Percentiles rank a stretch among this genome's conserved stretches.
These are phyloP conservation scores for Dreissena rostriformis DNA, from an alignment of 1,140 invertebrate genomes.

Conservation along the genomic window DNA sequence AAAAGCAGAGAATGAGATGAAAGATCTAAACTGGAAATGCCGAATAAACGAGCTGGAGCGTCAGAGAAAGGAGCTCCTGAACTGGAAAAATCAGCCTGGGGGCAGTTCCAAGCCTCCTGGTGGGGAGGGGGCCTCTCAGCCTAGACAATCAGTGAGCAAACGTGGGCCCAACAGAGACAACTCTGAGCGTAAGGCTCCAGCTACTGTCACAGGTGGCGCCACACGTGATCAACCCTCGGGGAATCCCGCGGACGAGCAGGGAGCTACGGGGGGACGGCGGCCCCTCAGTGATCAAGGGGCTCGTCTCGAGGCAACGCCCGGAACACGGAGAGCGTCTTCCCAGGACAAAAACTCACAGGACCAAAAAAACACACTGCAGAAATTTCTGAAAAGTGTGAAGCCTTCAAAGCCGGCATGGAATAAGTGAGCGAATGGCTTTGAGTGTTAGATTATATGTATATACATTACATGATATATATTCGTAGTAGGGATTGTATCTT, in stretches of 20 bases:
- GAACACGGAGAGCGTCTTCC: conserved; percentile 52
- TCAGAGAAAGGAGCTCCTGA: conserved; percentile 59
- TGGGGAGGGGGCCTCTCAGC: conserved; percentile 18
- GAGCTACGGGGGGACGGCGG: conserved; percentile 30
- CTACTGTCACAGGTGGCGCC: conserved; percentile 40
- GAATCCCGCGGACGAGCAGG: background rate
- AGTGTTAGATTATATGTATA: too few species aligned
- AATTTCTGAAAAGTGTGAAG: conserved; percentile 66
- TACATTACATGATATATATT: background rate
- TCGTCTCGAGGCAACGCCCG: conserved; percentile 47
- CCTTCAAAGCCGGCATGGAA: conserved; percentile 66
- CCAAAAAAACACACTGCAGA: conserved; percentile 50
- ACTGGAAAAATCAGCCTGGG: conserved; percentile 56
- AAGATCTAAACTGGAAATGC: conserved; percentile 65
- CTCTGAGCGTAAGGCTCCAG: conserved; percentile 36
- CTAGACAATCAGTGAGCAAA: conserved; percentile 51
- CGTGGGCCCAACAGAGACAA: conserved; percentile 35
- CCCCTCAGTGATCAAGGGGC: conserved; percentile 71
- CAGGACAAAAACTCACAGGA: conserved; percentile 2
- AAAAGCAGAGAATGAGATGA: conserved; percentile 64
- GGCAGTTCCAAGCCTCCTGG: conserved; percentile 16
- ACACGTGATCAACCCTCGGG: conserved; percentile 19
- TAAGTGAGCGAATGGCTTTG: conserved; percentile 30
- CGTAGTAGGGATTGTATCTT: background rate
- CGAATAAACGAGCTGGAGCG: conserved; percentile 62